Base-by-base conservation (phyloP, 2,113 vertebrate species). In the Neopipo cinnamomea region DNA sequence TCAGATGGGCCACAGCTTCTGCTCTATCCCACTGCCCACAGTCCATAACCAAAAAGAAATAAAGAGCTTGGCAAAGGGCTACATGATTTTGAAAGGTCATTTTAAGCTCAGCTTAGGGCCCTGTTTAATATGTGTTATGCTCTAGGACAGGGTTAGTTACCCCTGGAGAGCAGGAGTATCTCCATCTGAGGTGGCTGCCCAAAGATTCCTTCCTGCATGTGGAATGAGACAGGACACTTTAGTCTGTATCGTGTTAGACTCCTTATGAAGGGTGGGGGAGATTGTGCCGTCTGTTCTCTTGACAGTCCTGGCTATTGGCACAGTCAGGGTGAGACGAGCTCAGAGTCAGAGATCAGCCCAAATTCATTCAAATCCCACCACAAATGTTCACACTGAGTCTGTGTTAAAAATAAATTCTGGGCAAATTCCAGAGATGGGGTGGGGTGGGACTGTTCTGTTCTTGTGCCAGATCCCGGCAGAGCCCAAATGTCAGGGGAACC, bases 401-500 rank as follows among this genome's bases (percentile, higher is more conserved):
- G 46, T 25, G 72, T 52, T 95, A 93, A 95, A 96, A 95, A 92
- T 95, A 91, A 92, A 61, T 68, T 42, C 70, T 91, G 74, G 66
- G 80, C 58, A 88, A 81, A 76, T 85, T 85, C 74, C 77, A 76
- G 77, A 72, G 41, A 46, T 68, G 31, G 58, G 15, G 12, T 93
- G 81, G 65, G 6, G 20, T 76, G 80, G 41, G 73, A 71, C 50
- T n/a, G 44, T 70, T 55, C 41, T 77, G 37, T 80, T 92, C 39
- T 63, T 7, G 2, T 87, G 83, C 72, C 86, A 94, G 56, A 77
- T 93, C 56, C 55, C 47, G 91, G 73, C 52, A 86, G 56, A 86
- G 65, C 56, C 68, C 79, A 84, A 81, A 92, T 39, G 70, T 81
- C 76, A 88, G 70, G 61, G 58, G 65, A 92, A 20, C 22, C 42